A percentile compares a stretch with the other conserved stretches of the same genome.
phyloP scores from a whole-genome alignment of 2,888 invertebrate species.

The Ormyrus pomaceus region DNA sequence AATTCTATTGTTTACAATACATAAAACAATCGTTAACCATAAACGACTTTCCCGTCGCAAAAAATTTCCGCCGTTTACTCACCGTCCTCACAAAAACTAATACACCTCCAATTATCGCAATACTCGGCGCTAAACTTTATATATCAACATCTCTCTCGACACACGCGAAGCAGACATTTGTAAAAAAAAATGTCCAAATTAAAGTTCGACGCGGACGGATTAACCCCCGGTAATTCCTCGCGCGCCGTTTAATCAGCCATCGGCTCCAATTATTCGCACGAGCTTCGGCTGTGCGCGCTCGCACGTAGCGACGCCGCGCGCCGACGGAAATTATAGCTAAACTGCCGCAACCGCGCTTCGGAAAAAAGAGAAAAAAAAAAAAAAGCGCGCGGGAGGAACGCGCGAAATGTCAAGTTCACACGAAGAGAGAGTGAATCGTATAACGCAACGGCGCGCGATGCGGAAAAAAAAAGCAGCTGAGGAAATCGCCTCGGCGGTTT shows the following conservation, averaged over 20 bases:
- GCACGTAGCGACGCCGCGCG: too few species aligned
- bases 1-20: too few species aligned
- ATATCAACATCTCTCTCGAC: too few species aligned
- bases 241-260: slow-evolving; percentile 15
- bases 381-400: not conserved
- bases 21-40: too few species aligned
- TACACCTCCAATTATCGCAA: too few species aligned
- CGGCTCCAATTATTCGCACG: slow-evolving; percentile 31
- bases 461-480: not conserved
- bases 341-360: slow-evolving; percentile 4
- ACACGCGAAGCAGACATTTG: too few species aligned
- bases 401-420: slow-evolving; percentile 43
- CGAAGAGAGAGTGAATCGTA: slow-evolving; percentile 4
- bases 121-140: too few species aligned
- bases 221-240: slow-evolving; percentile 19
- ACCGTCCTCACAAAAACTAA: too few species aligned
- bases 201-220: not conserved
- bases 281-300: not conserved
- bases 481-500: slow-evolving; percentile 35
- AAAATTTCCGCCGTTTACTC: too few species aligned
- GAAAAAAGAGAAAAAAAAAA: slow-evolving; percentile 14
- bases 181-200: not conserved
- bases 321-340: slow-evolving; percentile 24
- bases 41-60: too few species aligned
- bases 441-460: not conserved